Percentiles rank a stretch among this genome's conserved stretches.
Conservation (phyloP, 2,797 vertebrate species). For the Lerista edwardsae region DNA sequence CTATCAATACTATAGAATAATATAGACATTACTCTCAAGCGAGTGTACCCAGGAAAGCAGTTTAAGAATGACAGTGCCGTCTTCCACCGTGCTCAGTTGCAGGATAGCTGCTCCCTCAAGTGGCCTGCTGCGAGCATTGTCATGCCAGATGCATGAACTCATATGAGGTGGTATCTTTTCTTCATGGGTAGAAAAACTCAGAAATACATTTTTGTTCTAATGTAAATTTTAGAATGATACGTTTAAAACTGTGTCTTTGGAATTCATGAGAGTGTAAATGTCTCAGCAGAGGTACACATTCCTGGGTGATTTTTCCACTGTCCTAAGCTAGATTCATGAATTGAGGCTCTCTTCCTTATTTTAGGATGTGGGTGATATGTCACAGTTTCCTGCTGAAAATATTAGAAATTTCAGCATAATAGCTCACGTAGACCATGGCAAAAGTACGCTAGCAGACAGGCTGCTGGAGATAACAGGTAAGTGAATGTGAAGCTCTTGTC, state of each 20-base stretch:
- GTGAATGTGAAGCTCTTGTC: too few relatives aligned
- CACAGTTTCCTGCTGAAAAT: slow-evolving; percentile 86
- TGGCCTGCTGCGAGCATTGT: not conserved
- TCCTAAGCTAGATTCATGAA: not conserved
- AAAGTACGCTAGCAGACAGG: slow-evolving; percentile 95
- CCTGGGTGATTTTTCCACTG: not conserved
- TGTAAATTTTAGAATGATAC: not conserved
- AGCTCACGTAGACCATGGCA: slow-evolving; percentile 98
- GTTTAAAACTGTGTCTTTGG: not conserved
- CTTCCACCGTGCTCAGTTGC: not conserved
- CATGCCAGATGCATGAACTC: not conserved
- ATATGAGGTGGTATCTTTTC: not conserved
- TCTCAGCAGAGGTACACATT: not conserved
- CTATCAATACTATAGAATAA: not conserved
- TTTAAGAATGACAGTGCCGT: not conserved
- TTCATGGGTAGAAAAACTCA: not conserved
- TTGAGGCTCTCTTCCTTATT: slow-evolving; percentile 45
- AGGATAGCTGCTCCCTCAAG: not conserved
- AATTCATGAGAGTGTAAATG: not conserved
- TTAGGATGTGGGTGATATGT: slow-evolving; percentile 86
- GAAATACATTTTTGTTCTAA: not conserved
- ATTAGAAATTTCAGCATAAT: slow-evolving; percentile 97
- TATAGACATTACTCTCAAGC: not conserved
- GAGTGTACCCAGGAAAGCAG: not conserved
- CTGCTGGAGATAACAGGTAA: slow-evolving; percentile 93